Percentiles rank a stretch among this genome's conserved stretches.
phyloP scores from a whole-genome alignment of 2,113 vertebrate genomes.

The Tragelaphus scriptus region DNA sequence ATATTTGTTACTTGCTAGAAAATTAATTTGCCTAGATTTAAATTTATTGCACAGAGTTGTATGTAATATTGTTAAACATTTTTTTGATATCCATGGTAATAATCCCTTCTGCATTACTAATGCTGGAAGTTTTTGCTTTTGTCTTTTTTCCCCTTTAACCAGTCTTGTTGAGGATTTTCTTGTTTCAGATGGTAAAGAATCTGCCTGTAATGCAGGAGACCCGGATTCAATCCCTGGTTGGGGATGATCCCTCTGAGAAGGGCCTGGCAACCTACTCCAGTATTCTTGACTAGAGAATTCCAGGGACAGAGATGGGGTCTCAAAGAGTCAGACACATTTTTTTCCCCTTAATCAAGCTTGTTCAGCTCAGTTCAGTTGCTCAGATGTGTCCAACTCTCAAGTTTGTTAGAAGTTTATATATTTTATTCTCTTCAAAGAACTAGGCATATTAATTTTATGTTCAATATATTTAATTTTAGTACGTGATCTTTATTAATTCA shows the following conservation, averaged over 20 bases:
- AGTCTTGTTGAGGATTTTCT: background rate
- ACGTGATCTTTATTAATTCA: background rate
- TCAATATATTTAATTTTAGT: background rate
- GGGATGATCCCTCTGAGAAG: background rate
- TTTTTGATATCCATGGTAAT: background rate
- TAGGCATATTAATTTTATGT: background rate
- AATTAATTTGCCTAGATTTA: background rate
- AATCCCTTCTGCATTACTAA: background rate
- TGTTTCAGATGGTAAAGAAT: background rate
- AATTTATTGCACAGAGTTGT: background rate
- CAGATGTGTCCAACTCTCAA: background rate
- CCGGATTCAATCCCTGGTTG: fast-evolving
- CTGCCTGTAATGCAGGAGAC: background rate
- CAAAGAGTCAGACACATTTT: background rate
- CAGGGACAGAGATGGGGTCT: background rate
- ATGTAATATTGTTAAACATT: background rate
- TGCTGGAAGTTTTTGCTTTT: background rate
- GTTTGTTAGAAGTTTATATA: background rate
- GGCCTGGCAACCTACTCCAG: background rate
- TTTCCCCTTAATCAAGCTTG: background rate
- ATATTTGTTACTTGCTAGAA: background rate
- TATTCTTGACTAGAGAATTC: background rate
- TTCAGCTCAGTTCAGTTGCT: background rate
- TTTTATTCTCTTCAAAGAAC: background rate
- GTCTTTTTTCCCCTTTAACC: background rate